Conservation (phyloP, 2,888 invertebrate genomes). For the Alcis repandata region DNA sequence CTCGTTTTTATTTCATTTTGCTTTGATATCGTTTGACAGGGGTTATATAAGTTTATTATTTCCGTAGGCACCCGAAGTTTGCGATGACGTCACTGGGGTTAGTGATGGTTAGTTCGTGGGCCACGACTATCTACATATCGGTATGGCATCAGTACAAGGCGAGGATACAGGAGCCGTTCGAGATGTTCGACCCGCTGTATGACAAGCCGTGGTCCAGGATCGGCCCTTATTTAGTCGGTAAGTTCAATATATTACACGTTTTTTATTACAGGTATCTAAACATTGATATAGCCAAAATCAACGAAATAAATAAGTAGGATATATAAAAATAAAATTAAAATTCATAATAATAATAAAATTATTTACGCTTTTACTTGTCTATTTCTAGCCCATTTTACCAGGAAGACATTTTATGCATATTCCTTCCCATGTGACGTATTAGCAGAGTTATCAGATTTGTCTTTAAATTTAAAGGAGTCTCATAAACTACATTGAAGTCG, state of each 20-base stretch:
- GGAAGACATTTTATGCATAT: too few species aligned
- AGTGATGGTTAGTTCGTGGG: constrained; percentile 91
- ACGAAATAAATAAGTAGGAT: too few species aligned
- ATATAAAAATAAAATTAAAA: too few species aligned
- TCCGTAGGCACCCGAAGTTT: constrained; percentile 87
- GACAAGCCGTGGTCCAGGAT: constrained; percentile 95
- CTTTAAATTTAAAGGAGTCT: too few species aligned
- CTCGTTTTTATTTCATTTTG: constrained; percentile 16
- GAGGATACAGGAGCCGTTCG: constrained; percentile 92
- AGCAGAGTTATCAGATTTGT: too few species aligned
- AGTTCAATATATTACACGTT: constrained; percentile 49
- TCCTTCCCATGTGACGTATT: too few species aligned
- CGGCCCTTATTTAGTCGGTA: constrained; percentile 92
- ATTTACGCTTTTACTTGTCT: background rate
- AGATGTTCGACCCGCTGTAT: constrained; percentile 93
- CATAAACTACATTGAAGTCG: too few species aligned
- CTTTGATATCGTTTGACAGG: constrained; percentile 6
- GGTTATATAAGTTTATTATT: background rate
- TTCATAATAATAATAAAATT: too few species aligned
- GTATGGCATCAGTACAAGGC: constrained; percentile 91
- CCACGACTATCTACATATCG: constrained; percentile 91
- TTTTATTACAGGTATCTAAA: too few species aligned
- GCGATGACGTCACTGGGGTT: constrained; percentile 86
- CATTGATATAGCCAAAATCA: too few species aligned
- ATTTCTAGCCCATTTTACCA: background rate